Conservation (phyloP, 2,113 vertebrate genomes). For the Phylloscopus whistleri region DNA sequence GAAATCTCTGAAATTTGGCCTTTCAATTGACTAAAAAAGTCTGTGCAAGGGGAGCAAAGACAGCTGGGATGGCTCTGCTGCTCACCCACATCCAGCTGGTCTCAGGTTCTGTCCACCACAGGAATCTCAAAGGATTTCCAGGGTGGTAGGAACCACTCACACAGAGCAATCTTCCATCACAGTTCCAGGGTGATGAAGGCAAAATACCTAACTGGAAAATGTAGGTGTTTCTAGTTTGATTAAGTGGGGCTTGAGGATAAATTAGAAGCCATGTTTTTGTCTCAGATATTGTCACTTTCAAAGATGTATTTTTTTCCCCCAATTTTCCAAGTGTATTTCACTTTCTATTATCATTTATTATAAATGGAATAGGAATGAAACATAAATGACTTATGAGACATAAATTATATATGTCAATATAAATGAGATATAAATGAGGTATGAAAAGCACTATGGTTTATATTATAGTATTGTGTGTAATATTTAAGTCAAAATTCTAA, state of each 20-base stretch:
- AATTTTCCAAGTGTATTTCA: not conserved
- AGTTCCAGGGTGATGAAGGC: not conserved
- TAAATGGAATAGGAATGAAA: constrained; percentile 12
- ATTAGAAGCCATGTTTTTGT: not conserved
- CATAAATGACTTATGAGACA: not conserved
- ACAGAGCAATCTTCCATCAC: not conserved
- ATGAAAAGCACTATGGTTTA: not conserved
- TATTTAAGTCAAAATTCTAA: not conserved
- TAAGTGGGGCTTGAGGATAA: not conserved
- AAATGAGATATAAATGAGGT: constrained; percentile 13
- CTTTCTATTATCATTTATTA: not conserved
- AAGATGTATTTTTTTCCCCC: not conserved
- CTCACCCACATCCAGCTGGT: fast-evolving
- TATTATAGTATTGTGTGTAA: not conserved
- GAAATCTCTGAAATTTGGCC: not conserved
- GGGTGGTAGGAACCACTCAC: fast-evolving
- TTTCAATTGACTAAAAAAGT: not conserved
- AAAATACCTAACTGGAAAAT: not conserved
- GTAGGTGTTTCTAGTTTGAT: not conserved
- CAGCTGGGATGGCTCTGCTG: not conserved
- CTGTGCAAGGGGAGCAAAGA: not conserved
- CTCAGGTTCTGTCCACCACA: fast-evolving
- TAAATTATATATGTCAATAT: not conserved
- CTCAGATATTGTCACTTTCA: not conserved
- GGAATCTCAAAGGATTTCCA: not conserved